Percentiles rank a stretch among this genome's conserved stretches.
Conservation (phyloP, 2,797 vertebrate species). For the Rhinogobio ventralis region DNA sequence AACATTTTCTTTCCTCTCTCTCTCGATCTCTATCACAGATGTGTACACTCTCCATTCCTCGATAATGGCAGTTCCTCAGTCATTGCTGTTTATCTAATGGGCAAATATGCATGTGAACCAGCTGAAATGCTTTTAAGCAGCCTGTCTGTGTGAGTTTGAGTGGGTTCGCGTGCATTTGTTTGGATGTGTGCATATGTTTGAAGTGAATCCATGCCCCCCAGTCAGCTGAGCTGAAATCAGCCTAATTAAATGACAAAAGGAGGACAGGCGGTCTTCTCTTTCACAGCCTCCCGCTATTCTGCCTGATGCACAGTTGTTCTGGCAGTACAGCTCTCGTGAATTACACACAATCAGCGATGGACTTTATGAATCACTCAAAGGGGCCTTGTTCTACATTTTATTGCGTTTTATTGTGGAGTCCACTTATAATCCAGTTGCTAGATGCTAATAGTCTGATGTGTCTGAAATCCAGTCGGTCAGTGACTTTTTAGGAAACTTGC, state of each 20-base stretch:
- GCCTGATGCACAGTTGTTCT: conserved; percentile 76
- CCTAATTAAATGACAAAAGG: conserved; percentile 74
- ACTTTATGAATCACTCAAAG: conserved; percentile 25
- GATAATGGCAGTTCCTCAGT: background rate
- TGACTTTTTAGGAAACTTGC: background rate
- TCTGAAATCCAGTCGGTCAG: background rate
- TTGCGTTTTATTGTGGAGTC: background rate
- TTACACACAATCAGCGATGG: background rate
- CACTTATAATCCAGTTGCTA: background rate
- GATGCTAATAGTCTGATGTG: background rate
- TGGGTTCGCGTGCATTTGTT: conserved; percentile 27
- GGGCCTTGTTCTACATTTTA: background rate
- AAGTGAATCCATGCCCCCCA: conserved; percentile 66
- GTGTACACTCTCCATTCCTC: background rate
- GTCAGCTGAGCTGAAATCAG: conserved; percentile 68
- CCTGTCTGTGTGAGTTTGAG: background rate
- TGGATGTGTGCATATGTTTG: conserved; percentile 51
- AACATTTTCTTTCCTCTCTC: conserved; percentile 1
- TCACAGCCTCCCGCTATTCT: conserved; percentile 72
- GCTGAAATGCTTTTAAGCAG: conserved; percentile 21
- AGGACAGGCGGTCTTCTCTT: conserved; percentile 71
- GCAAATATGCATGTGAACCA: background rate
- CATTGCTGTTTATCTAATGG: background rate
- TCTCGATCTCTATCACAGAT: conserved; percentile 16
- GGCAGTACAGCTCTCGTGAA: conserved; percentile 70